These are phyloP conservation scores for Drosophila chauvacae DNA, from an alignment of 1,140 invertebrate species.

Conservation along the genomic window DNA sequence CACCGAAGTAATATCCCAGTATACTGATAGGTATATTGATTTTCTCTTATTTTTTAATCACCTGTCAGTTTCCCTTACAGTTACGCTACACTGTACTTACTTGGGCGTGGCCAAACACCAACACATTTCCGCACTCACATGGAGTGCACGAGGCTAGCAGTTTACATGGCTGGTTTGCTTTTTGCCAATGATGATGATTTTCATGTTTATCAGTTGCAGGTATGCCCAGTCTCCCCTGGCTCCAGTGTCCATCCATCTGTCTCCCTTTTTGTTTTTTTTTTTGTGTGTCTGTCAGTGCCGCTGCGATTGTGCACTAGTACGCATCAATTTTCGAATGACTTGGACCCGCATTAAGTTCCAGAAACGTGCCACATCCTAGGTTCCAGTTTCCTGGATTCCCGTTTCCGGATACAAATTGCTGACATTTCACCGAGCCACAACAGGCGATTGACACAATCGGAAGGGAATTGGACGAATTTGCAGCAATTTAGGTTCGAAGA, in stretches of 20 bases:
- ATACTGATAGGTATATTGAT: background rate
- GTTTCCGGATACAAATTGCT: conserved; percentile 56
- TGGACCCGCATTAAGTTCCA: conserved; percentile 53
- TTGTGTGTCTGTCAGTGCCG: conserved; percentile 28
- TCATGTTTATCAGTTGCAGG: conserved; percentile 46
- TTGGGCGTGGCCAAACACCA: conserved; percentile 9
- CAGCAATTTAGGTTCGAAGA: conserved; percentile 1
- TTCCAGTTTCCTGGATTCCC: conserved; percentile 13
- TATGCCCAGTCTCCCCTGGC: conserved; percentile 11
- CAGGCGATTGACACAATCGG: conserved; percentile 33
- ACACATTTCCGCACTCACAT: conserved; percentile 6
- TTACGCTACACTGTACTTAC: conserved; percentile 8
- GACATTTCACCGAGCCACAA: conserved; percentile 39
- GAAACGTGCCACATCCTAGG: conserved; percentile 29
- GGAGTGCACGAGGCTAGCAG: conserved; percentile 6
- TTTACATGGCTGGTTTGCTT: conserved; percentile 36
- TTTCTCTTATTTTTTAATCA: background rate
- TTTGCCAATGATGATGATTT: conserved; percentile 46
- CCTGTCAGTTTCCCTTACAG: background rate
- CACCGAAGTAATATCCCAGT: background rate
- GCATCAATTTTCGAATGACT: conserved; percentile 54
- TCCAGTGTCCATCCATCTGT: conserved; percentile 15
- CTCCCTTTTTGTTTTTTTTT: background rate
- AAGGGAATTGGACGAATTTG: conserved; percentile 29
- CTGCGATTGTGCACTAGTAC: conserved; percentile 48